Evolutionary conservation across 1,140 invertebrate species (phyloP).

Genomic region (Trigoniulus corallinus): DNA sequence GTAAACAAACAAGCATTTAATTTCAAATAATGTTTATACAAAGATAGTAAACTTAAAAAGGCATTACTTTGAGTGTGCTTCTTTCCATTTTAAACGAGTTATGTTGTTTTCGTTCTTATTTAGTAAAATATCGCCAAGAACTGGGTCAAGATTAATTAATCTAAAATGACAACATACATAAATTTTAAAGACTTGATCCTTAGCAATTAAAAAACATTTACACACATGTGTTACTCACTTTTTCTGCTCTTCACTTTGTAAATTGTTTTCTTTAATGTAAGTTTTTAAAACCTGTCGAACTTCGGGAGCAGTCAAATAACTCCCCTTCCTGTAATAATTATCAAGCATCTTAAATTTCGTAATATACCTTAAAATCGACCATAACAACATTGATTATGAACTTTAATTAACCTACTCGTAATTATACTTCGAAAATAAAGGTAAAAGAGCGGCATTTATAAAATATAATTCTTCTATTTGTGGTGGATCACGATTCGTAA

Average conservation of each 20-base stretch:
- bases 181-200: slow-evolving; percentile 2
- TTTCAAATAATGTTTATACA: background rate
- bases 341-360: background rate
- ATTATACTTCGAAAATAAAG: slow-evolving; percentile 41
- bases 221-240: slow-evolving; percentile 12
- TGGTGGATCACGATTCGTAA: slow-evolving; percentile 20
- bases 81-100: slow-evolving; percentile 45
- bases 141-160: slow-evolving; percentile 36
- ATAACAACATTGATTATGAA: background rate
- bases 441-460: slow-evolving; percentile 45
- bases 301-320: slow-evolving; percentile 42
- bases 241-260: slow-evolving; percentile 35
- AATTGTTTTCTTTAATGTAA: slow-evolving; percentile 53
- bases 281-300: slow-evolving; percentile 51
- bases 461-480: slow-evolving; percentile 47
- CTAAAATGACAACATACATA: slow-evolving; percentile 25
- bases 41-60: background rate
- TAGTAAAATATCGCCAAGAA: slow-evolving; percentile 23
- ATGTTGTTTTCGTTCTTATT: slow-evolving; percentile 21
- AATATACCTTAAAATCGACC: too few relatives aligned
- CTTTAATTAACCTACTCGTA: slow-evolving; percentile 18
- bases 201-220: slow-evolving; percentile 6
- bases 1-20: background rate
- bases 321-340: slow-evolving; percentile 50
- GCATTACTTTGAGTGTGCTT: slow-evolving; percentile 35